Evolutionary conservation across 2,113 vertebrate genomes (phyloP), one percentile per base, ranked within the genome.

Genomic region (Tragelaphus strepsiceros): DNA sequence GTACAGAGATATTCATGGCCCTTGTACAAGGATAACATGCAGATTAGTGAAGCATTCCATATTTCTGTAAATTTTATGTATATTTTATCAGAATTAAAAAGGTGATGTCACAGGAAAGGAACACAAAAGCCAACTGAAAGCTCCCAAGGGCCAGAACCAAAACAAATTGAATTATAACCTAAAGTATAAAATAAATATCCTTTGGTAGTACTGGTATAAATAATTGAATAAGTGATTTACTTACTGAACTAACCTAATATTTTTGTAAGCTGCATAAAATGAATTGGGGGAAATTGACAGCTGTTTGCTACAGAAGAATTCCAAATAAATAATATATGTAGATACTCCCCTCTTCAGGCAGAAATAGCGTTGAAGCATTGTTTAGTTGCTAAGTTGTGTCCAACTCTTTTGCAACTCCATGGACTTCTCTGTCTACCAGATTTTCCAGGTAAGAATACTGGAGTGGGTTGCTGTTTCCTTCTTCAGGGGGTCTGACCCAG

Each of bases 281-380:
- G 82, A 92, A 49, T 88, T 67, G 26, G 74, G 54, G 53, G 7
- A 78, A 86, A 64, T 43, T 71, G 24, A 53, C 11, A 86, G n/a
- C 43, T 43, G 43, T 95, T 95, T 87, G 71, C 92, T 85, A n/a
- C 2, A 92, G 62, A 95, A 56, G 74, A 88, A 88, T 96, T 85
- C n/a, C 9, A 53, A 80, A 91, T 82, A 74, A 74, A 88, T 74
- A 74, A 74, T 39, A 26, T 21, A 6, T 80, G 8, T 93, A 91
- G 11, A 13, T 87, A 43, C 12, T 87, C 2, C 19, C 14, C 7
- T 83, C 7, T 83, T 84, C 15, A 84, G 49, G 46, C 67, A 93
- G 58, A 88, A 93, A 28, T 89, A 21, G 28, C 88, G 9, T 17
- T 88, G 90, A 94, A 62, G 74, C 80, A n/a, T 39, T 77, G 71